Conservation (phyloP, 2,888 invertebrate species). For the Leptogaster cylindrica region DNA sequence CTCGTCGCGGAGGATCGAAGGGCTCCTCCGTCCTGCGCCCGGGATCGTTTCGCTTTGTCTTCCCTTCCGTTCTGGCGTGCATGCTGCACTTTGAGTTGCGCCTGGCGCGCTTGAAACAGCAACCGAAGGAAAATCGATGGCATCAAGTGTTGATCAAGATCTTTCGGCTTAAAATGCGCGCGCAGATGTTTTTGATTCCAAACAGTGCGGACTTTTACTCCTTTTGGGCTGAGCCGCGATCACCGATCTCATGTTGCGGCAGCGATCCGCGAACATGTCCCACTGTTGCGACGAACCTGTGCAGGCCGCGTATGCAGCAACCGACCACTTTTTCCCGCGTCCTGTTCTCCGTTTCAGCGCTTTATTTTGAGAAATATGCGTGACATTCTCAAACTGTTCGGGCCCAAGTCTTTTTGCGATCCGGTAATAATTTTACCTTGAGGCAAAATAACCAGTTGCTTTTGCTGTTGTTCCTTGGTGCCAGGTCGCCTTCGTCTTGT, state of each 20-base stretch:
- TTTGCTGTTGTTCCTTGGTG: neutral
- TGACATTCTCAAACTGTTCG: conserved; percentile 22
- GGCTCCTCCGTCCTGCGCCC: neutral
- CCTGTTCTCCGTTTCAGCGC: neutral
- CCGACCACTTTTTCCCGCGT: neutral
- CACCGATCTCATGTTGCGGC: conserved; percentile 1
- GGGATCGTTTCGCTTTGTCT: neutral
- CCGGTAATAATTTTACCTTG: conserved; percentile 24
- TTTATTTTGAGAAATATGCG: conserved; percentile 38
- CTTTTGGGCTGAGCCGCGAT: conserved; percentile 14
- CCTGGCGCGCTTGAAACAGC: neutral
- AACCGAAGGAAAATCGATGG: neutral
- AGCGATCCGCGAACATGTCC: neutral
- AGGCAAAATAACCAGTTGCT: conserved; percentile 25
- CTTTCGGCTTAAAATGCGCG: conserved; percentile 32
- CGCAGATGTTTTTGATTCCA: conserved; percentile 35
- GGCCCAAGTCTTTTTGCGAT: conserved; percentile 4
- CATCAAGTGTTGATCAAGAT: conserved; percentile 38
- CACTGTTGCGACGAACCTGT: neutral
- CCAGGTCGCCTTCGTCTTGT: neutral
- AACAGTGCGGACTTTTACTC: conserved; percentile 25
- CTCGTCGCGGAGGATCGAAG: conserved; percentile 12
- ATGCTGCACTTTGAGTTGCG: neutral
- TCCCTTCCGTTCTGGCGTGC: neutral
- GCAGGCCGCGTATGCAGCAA: neutral